Evolutionary conservation across 2,888 invertebrate genomes (phyloP), one percentile per base, ranked within the genome.

Genomic region (Sphaerophoria taeniata): DNA sequence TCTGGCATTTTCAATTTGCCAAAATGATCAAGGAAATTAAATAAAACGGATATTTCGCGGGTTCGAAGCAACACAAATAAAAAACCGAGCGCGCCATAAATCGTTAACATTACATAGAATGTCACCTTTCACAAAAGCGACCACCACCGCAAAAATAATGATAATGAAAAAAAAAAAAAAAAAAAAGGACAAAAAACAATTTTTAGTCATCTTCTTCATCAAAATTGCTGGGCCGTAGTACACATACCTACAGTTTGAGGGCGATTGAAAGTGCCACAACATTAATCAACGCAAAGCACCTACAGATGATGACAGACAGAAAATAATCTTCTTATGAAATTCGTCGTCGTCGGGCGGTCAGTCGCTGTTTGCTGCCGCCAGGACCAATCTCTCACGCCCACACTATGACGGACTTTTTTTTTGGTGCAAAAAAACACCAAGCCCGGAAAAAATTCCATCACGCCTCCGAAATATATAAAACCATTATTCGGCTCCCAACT

Each of bases 201-300:
- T 63, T 39, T 63, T 12, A 43, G 43, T 61, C 67, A 70, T 76
- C 49, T 47, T 51, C 56, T 34, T 65, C 56, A 58, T 65, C 79
- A 73, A 69, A 69, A 39, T 36, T 53, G 45, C 45, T 47, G 72
- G 63, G 53, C 56, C 60, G 60, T 73, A 24, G 2, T 24, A 24
- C 24, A 24, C 24, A 24, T 24, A 24, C 24, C 24, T 24, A 43
- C 16, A 36, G n/a, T 76, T 76, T 80, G 77, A 81, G 74, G 73
- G 76, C 85, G 72, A 73, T 81, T 81, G 77, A 77, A 80, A 85
- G 53, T 73, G 73, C 80, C 81, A 81, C 61, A 73, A 85, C 85
- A 85, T 85, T 85, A 85, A 85, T 85, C 85, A 81, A 80, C 81
- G 63, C 85, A 81, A 85, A 84, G 75, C 84, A 84, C 79, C 79